Conservation (phyloP, 2,888 invertebrate genomes). For the Brachypalpus laphriformis region DNA sequence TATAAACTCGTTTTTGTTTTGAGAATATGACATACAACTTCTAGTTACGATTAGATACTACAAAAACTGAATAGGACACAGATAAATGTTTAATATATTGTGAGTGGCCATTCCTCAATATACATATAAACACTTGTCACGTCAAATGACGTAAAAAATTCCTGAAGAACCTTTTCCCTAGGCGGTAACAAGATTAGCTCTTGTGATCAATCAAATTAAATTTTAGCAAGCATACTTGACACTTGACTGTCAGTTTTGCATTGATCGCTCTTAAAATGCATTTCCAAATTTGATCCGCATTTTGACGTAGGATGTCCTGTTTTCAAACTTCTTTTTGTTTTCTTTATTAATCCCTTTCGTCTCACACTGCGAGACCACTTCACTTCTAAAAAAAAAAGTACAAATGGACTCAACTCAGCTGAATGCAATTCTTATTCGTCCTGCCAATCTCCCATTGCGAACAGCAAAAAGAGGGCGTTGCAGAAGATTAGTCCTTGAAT, state of each 20-base stretch:
- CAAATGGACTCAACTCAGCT: slow-evolving; percentile 6
- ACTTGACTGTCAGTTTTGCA: slow-evolving; percentile 7
- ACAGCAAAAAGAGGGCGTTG: slow-evolving; percentile 40
- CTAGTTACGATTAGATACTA: no score
- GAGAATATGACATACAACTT: no score
- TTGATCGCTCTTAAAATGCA: background rate
- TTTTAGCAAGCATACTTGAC: background rate
- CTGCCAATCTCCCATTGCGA: slow-evolving; percentile 40
- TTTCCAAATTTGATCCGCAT: slow-evolving; percentile 7
- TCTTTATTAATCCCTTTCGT: slow-evolving; percentile 52
- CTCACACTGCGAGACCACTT: slow-evolving; percentile 40
- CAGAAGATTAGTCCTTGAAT: slow-evolving; percentile 49
- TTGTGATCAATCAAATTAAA: slow-evolving; percentile 32
- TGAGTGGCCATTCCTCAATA: background rate
- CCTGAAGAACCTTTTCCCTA: background rate
- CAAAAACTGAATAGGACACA: no score
- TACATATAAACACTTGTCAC: background rate
- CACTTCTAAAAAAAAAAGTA: background rate
- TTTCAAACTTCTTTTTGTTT: slow-evolving; percentile 25
- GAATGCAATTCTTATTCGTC: background rate
- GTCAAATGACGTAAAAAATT: slow-evolving; percentile 1
- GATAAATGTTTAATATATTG: background rate
- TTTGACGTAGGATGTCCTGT: slow-evolving; percentile 38
- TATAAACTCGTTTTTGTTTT: background rate
- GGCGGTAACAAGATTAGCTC: slow-evolving; percentile 16